Evolutionary conservation across 2,797 vertebrate genomes (phyloP).

Genomic region (Luscinia luscinia): DNA sequence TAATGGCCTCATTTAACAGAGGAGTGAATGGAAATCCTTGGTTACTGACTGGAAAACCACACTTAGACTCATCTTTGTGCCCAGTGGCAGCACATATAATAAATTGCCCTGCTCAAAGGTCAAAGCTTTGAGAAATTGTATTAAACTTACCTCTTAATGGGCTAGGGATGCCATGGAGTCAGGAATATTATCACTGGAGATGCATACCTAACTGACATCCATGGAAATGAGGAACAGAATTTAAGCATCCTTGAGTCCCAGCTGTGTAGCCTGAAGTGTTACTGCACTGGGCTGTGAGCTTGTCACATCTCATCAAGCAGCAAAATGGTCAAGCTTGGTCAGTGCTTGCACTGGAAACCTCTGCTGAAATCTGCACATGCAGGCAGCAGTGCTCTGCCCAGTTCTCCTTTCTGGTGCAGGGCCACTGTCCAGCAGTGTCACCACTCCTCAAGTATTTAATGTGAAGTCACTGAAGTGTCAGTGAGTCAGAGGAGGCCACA

Average conservation of each 20-base stretch:
- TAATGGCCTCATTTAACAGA: constrained; percentile 46
- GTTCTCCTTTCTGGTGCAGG: background rate
- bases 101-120: background rate
- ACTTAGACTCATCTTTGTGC: background rate
- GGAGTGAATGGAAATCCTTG: constrained; percentile 38
- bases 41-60: constrained; percentile 36
- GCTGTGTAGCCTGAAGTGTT: constrained; percentile 52
- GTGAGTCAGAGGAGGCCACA: background rate
- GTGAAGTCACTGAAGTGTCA: background rate
- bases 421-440: background rate
- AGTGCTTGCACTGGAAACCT: background rate
- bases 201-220: background rate
- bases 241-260: constrained; percentile 30
- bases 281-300: constrained; percentile 12
- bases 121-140: background rate
- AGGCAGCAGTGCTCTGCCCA: background rate
- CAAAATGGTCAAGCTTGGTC: background rate
- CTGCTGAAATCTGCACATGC: background rate
- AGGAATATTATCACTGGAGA: background rate
- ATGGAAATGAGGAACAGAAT: background rate
- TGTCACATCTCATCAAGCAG: constrained; percentile 67
- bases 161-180: background rate
- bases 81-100: background rate
- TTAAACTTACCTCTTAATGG: background rate
- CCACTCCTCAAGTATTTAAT: background rate